Evolutionary conservation across 2,113 vertebrate species (phyloP).

Genomic region (Triplophysa siluroides): DNA sequence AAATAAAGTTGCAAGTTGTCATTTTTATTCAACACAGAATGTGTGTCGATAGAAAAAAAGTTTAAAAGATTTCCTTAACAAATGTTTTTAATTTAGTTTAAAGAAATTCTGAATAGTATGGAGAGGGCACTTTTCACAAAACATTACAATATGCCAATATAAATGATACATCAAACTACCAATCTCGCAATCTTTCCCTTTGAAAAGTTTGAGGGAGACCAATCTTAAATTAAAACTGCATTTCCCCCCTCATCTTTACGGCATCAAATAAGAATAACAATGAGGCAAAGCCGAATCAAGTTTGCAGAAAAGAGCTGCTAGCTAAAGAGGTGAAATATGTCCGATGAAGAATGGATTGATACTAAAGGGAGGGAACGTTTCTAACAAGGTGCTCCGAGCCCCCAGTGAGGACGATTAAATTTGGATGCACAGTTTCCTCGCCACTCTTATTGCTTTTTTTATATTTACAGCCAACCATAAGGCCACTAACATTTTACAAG

Average conservation of each 20-base stretch:
- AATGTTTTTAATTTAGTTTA: too few relatives aligned
- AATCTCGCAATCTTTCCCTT: not conserved
- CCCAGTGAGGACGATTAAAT: constrained; percentile 13
- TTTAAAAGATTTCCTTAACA: too few relatives aligned
- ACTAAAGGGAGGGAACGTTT: constrained; percentile 26
- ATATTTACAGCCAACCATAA: constrained; percentile 28
- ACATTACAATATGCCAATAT: not conserved
- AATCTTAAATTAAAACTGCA: constrained; percentile 37
- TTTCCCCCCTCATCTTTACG: constrained; percentile 22
- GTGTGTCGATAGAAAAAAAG: too few relatives aligned
- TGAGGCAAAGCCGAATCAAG: constrained; percentile 33
- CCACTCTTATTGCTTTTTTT: constrained; percentile 22
- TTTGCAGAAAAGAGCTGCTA: constrained; percentile 21
- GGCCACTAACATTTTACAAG: constrained; percentile 14
- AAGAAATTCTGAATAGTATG: too few relatives aligned
- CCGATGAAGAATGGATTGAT: constrained; percentile 35
- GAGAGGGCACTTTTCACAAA: too few relatives aligned
- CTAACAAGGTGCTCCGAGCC: constrained; percentile 29
- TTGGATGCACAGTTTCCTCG: constrained; percentile 1
- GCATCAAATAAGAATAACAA: constrained; percentile 42
- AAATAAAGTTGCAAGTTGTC: too few relatives aligned
- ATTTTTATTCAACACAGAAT: too few relatives aligned
- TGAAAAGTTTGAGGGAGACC: not conserved
- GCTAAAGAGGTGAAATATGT: constrained; percentile 20
- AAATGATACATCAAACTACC: not conserved